Percentiles rank a stretch among this genome's conserved stretches.
phyloP scores from a whole-genome alignment of 2,888 invertebrate genomes.

The Lycocerus yunnanus region DNA sequence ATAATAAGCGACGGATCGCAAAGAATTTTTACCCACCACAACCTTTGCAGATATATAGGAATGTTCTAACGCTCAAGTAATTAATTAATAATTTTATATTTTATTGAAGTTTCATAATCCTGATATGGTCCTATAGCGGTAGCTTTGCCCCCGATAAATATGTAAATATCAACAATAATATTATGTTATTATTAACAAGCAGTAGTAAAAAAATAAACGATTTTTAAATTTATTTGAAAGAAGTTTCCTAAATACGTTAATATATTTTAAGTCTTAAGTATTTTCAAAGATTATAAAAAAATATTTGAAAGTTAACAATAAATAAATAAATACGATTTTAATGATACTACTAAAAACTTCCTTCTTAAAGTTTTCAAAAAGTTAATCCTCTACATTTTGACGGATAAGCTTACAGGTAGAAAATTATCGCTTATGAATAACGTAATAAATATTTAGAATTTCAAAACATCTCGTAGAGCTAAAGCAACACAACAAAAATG shows the following conservation, averaged over 20 bases:
- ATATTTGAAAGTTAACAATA: background rate
- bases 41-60: too few relatives aligned
- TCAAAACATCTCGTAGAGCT: background rate
- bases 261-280: background rate
- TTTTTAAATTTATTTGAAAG: background rate
- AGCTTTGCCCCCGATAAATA: too few relatives aligned
- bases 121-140: too few relatives aligned
- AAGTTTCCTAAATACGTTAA: too few relatives aligned
- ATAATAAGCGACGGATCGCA: too few relatives aligned
- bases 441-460: background rate
- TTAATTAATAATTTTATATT: too few relatives aligned
- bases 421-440: background rate
- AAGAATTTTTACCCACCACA: too few relatives aligned
- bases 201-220: background rate
- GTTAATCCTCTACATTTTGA: background rate
- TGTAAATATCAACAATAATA: too few relatives aligned
- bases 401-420: background rate
- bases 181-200: too few relatives aligned
- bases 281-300: background rate
- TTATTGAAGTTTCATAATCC: too few relatives aligned
- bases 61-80: too few relatives aligned
- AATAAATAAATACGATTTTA: background rate
- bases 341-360: background rate
- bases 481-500: background rate
- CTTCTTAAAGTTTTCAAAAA: background rate